These are phyloP conservation scores for Jaculus jaculus DNA, from an alignment of 2,113 vertebrate species.

Conservation along the genomic window DNA sequence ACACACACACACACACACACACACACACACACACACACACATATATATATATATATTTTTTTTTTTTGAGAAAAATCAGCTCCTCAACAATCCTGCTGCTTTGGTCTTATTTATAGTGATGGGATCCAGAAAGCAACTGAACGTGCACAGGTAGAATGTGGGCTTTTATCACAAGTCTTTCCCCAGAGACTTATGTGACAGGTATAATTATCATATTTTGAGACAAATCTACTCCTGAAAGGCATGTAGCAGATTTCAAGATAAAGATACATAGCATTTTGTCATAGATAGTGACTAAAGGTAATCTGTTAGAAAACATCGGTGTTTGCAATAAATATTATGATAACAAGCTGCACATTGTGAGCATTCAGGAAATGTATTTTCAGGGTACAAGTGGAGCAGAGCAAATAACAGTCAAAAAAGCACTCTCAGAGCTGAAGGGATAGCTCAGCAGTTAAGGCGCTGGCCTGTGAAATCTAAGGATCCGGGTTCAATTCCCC, in stretches of 20 bases:
- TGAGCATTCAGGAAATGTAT: neutral
- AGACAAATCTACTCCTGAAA: neutral
- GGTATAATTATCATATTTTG: neutral
- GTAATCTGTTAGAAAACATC: conserved; percentile 11
- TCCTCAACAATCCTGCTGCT: neutral
- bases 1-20: no score
- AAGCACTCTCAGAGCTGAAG: no score
- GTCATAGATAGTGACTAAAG: neutral
- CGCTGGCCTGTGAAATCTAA: no score
- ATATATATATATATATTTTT: no score
- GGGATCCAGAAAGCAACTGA: neutral
- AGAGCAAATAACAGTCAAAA: conserved; percentile 5
- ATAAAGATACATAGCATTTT: neutral
- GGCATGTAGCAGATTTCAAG: conserved; percentile 5
- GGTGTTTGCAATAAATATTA: conserved; percentile 11
- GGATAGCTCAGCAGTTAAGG: no score
- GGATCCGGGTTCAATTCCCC: no score
- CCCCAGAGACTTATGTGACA: neutral
- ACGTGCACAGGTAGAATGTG: neutral
- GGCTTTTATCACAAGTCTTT: neutral
- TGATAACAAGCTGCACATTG: neutral
- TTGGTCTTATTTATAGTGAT: neutral
- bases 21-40: no score
- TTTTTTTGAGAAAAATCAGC: no score
- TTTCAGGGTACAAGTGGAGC: neutral